Base-by-base conservation (phyloP, 2,113 vertebrate genomes). In the Panthera tigris region DNA sequence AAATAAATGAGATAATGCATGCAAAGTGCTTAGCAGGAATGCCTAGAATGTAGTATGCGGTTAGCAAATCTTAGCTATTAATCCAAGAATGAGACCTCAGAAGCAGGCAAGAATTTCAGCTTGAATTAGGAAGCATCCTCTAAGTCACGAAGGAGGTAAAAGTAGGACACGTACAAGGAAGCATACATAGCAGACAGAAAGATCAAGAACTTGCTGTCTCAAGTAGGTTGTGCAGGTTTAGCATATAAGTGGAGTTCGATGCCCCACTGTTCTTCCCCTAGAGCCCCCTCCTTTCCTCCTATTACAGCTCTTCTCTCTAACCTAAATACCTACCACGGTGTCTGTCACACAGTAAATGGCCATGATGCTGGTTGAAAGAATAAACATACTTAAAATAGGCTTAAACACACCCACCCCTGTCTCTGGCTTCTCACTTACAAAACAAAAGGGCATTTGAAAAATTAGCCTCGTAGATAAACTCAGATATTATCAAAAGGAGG, bases 381-480 rank as follows among this genome's bases (percentile, higher is more conserved):
- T 69, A 80, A 96, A 71, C 66, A 52, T 68, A 52, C 45, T 94
- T 93, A 89, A 93, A 90, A 74, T 10, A 95, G 63, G 48, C 36
- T 96, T 92, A 95, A 71, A 79, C 55, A 93, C 68, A 85, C 36
- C 55, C n/a, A 95, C n/a, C 10, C 4, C 19, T 91, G 23, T 87
- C 13, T 96, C 78, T 95, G 66, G 31, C 23, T 89, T 97, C 45
- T 94, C 55, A 88, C 50, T 61, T 91, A 87, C 23, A 92, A 83
- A 76, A 95, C 36, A 96, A 89, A 76, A 94, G 21, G 39, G 12
- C 29, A 91, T 95, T 93, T 63, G 50, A 84, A 92, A 95, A 93
- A 93, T n/a, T 87, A 91, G 18, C 36, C 27, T 89, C 85, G 41
- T 69, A 95, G 36, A 57, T 83, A 91, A 89, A 96, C 31, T 33